A percentile compares a stretch with the other conserved stretches of the same genome.
Conservation (phyloP, 2,113 vertebrate genomes). For the Bucco capensis region DNA sequence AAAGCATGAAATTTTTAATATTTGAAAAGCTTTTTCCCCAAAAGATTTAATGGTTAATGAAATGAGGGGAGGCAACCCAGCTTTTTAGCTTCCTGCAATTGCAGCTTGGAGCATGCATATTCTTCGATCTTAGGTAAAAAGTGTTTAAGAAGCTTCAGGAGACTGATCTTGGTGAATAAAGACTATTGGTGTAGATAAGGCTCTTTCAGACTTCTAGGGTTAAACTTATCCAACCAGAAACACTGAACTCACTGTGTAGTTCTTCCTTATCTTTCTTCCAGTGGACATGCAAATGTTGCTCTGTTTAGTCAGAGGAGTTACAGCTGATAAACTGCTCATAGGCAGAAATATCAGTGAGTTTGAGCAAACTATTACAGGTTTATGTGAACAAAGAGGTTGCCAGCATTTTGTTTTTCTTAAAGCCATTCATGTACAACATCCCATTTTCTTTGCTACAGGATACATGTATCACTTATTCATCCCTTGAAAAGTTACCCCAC, state of each 20-base stretch:
- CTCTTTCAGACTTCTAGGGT: background rate
- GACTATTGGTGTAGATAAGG: background rate
- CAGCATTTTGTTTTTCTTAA: background rate
- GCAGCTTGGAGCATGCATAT: background rate
- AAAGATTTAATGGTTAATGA: background rate
- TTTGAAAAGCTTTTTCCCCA: rapidly evolving
- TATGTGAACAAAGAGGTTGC: background rate
- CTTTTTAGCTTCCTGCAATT: background rate
- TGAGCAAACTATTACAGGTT: background rate
- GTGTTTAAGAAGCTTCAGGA: background rate
- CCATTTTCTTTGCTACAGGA: background rate
- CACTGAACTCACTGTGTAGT: background rate
- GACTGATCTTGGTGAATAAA: background rate
- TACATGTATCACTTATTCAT: background rate
- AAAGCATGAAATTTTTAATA: background rate
- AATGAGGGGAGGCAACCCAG: background rate
- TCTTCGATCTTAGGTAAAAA: background rate
- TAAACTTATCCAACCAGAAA: background rate
- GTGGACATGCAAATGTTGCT: background rate
- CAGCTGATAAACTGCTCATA: background rate
- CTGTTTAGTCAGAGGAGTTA: background rate
- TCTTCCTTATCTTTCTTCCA: background rate
- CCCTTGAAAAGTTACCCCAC: background rate
- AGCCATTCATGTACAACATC: background rate
- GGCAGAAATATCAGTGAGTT: background rate